Conservation (phyloP, 2,888 invertebrate genomes). For the Oegoconia quadripuncta region DNA sequence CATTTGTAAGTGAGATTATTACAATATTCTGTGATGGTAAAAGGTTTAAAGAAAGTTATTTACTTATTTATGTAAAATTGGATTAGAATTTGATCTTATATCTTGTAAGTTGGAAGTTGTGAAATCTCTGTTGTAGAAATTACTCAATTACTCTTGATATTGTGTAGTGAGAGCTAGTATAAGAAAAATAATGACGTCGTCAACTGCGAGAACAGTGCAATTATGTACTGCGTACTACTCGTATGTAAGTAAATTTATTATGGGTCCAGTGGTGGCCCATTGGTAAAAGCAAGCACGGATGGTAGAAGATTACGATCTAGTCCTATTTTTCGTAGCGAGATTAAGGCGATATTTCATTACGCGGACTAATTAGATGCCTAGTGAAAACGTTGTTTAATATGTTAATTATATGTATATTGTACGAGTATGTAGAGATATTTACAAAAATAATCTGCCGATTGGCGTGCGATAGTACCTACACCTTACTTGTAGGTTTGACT, state of each 20-base stretch:
- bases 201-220: too few species aligned
- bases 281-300: not conserved
- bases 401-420: too few species aligned
- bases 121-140: constrained; percentile 3
- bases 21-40: constrained; percentile 4
- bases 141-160: constrained; percentile 5
- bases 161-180: too few species aligned
- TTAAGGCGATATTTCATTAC: not conserved
- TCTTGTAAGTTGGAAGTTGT: not conserved
- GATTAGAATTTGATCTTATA: constrained; percentile 1
- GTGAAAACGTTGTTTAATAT: too few species aligned
- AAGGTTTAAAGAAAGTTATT: constrained; percentile 1
- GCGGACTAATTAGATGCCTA: too few species aligned
- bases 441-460: too few species aligned
- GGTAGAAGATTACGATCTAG: constrained; percentile 10
- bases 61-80: constrained; percentile 4
- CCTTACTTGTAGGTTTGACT: too few species aligned
- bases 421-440: too few species aligned
- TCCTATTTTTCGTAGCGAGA: constrained; percentile 10
- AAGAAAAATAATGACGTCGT: too few species aligned
- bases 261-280: not conserved
- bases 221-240: too few species aligned
- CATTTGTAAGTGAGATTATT: too few species aligned
- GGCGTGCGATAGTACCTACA: too few species aligned
- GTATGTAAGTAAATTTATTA: not conserved